Evolutionary conservation across 2,888 invertebrate genomes (phyloP).

Genomic region (Zygaena filipendulae): DNA sequence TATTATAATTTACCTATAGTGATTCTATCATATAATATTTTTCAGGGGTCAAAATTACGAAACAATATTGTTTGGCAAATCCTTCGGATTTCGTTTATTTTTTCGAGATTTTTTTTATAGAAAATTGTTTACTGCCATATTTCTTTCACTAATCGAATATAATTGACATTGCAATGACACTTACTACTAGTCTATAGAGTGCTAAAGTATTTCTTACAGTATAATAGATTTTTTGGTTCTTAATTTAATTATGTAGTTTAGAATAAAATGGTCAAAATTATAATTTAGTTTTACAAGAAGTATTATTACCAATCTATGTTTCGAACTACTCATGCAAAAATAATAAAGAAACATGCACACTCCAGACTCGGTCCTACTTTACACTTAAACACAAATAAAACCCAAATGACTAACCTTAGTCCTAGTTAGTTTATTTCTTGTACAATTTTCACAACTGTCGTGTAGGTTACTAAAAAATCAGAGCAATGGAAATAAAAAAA

Average conservation of each 20-base stretch:
- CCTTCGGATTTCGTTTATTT: too few relatives aligned
- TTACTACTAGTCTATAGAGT: conserved; percentile 63
- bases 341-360: conserved; percentile 49
- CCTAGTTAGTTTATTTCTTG: conserved; percentile 55
- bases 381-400: conserved; percentile 46
- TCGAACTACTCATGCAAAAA: conserved; percentile 36
- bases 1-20: too few relatives aligned
- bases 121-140: conserved; percentile 55
- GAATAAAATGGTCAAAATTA: too few relatives aligned
- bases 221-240: conserved; percentile 51
- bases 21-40: too few relatives aligned
- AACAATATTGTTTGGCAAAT: too few relatives aligned
- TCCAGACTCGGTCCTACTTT: conserved; percentile 33
- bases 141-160: conserved; percentile 61
- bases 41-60: too few relatives aligned
- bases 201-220: conserved; percentile 59
- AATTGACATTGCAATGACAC: conserved; percentile 67
- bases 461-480: conserved; percentile 38
- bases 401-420: conserved; percentile 48
- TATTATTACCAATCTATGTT: conserved; percentile 5
- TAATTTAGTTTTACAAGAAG: not conserved
- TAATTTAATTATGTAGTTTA: conserved; percentile 33
- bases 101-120: conserved; percentile 30
- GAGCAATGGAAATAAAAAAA: conserved; percentile 19
- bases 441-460: conserved; percentile 56